Evolutionary conservation across 2,888 invertebrate species (phyloP).

Genomic region (Thumatha senex): DNA sequence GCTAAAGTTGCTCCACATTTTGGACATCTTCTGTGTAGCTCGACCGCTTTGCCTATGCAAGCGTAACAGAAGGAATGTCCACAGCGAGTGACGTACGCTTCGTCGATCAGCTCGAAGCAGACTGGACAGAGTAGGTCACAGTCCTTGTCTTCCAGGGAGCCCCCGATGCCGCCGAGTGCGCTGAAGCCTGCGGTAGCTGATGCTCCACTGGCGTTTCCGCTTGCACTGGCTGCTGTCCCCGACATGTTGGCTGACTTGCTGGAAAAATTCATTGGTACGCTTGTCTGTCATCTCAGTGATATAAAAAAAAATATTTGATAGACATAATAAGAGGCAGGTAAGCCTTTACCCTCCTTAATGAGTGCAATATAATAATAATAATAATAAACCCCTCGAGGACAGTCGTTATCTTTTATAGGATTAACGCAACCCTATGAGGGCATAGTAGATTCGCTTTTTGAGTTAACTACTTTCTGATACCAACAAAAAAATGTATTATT

Average conservation of each 20-base stretch:
- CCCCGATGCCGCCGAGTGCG: conserved; percentile 85
- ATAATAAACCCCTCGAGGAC: no score
- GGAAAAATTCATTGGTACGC: neutral
- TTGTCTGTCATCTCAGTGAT: no score
- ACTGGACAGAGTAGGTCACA: conserved; percentile 88
- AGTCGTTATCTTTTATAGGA: no score
- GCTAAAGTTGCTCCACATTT: conserved; percentile 90
- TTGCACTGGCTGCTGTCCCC: conserved; percentile 67
- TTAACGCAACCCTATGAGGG: no score
- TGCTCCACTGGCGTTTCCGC: conserved; percentile 47
- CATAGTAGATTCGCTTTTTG: no score
- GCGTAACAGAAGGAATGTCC: conserved; percentile 96
- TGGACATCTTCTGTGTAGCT: conserved; percentile 89
- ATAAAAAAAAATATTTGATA: no score
- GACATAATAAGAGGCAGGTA: no score
- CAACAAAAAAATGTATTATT: no score
- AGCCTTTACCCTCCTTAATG: no score
- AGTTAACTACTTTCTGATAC: no score
- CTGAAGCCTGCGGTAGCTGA: conserved; percentile 44
- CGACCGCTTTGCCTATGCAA: conserved; percentile 94
- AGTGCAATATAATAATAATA: no score
- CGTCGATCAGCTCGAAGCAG: conserved; percentile 94
- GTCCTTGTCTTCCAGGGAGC: conserved; percentile 86
- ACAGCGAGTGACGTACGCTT: conserved; percentile 95
- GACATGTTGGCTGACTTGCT: conserved; percentile 9